These are phyloP conservation scores for Oncorhynchus clarkii DNA, from an alignment of 2,113 vertebrate species.

Conservation along the genomic window DNA sequence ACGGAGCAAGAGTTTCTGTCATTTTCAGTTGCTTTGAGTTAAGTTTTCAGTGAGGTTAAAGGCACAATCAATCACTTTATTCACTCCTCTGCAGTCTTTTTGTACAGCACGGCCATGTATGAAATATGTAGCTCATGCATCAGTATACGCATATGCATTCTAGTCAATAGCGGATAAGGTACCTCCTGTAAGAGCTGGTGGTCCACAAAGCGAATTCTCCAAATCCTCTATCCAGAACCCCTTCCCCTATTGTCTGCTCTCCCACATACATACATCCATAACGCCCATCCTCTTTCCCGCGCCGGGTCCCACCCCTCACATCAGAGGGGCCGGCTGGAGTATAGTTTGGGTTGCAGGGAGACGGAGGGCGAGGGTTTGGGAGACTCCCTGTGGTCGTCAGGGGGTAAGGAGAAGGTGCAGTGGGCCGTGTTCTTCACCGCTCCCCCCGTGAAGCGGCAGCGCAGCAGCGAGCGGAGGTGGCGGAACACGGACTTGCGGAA, in stretches of 20 bases:
- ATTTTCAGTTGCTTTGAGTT: too few species aligned
- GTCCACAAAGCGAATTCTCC: not conserved
- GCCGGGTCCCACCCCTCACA: conserved; percentile 34
- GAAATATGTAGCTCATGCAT: not conserved
- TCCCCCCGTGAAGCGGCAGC: conserved; percentile 58
- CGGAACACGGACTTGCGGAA: conserved; percentile 84
- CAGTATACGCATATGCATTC: not conserved
- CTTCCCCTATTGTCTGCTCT: not conserved
- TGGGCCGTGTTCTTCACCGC: conserved; percentile 62
- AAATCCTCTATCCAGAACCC: not conserved
- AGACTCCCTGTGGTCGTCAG: conserved; percentile 44
- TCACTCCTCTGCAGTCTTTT: conserved; percentile 2
- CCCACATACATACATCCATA: not conserved
- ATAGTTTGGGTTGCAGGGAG: conserved; percentile 37
- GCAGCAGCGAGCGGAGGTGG: conserved; percentile 71
- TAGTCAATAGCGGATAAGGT: not conserved
- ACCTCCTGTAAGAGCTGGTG: not conserved
- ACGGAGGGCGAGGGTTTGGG: conserved; percentile 19
- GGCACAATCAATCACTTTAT: not conserved
- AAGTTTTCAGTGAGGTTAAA: too few species aligned
- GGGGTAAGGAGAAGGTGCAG: conserved; percentile 53
- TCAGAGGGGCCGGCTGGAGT: conserved; percentile 32
- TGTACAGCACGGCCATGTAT: not conserved
- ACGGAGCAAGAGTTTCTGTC: too few species aligned
- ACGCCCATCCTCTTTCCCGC: not conserved